A percentile compares a stretch with the other conserved stretches of the same genome.
These are phyloP conservation scores for Anarrhichthys ocellatus DNA, from an alignment of 2,113 vertebrate species.

Conservation along the genomic window DNA sequence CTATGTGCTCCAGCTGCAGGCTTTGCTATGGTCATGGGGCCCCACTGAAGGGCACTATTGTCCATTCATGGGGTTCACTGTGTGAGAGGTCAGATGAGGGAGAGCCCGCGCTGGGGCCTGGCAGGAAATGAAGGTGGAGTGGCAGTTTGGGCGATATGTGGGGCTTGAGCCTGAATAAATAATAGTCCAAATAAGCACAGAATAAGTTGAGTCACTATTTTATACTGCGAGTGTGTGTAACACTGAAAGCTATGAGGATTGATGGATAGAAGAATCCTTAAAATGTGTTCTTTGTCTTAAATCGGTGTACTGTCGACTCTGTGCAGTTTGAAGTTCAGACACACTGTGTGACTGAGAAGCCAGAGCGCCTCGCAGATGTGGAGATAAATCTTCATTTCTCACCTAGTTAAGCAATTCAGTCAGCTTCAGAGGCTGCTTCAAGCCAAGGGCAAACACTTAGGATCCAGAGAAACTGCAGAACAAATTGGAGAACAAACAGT, in stretches of 20 bases:
- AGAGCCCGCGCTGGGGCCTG: conserved; percentile 60
- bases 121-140: conserved; percentile 83
- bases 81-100: conserved; percentile 82
- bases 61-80: conserved; percentile 84
- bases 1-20: conserved; percentile 82
- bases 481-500: conserved; percentile 83
- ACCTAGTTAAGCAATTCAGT: conserved; percentile 69
- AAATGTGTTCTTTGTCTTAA: conserved; percentile 10
- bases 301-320: background rate
- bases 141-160: conserved; percentile 57
- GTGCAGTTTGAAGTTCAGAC: conserved; percentile 46
- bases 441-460: conserved; percentile 75
- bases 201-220: conserved; percentile 7
- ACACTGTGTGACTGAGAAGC: conserved; percentile 38
- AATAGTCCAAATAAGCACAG: conserved; percentile 26
- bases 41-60: conserved; percentile 82
- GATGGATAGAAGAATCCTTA: conserved; percentile 6
- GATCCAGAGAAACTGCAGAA: conserved; percentile 75
- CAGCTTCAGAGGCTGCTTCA: conserved; percentile 42
- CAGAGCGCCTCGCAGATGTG: conserved; percentile 72
- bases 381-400: conserved; percentile 83
- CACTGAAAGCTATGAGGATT: background rate
- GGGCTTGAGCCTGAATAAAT: conserved; percentile 62
- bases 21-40: conserved; percentile 75
- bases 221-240: background rate